Conservation (phyloP, 2,113 vertebrate genomes). For the Cololabis saira region DNA sequence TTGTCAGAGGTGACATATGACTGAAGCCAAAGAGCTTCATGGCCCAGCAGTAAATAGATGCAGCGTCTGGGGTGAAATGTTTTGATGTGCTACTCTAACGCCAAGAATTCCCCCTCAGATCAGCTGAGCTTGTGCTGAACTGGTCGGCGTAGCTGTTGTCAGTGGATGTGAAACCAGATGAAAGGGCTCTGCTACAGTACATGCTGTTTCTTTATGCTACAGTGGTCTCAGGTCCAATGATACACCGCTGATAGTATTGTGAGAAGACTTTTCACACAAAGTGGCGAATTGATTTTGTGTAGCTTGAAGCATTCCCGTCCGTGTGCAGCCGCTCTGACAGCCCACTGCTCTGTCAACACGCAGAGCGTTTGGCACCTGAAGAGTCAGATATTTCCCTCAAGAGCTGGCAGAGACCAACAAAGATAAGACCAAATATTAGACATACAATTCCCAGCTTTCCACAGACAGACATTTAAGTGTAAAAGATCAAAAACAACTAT, state of each 20-base stretch:
- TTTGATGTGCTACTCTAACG: no score
- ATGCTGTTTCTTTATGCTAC: not conserved
- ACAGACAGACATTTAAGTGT: no score
- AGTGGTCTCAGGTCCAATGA: not conserved
- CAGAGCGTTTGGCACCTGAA: constrained; percentile 3
- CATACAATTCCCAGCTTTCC: no score
- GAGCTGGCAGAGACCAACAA: constrained; percentile 3
- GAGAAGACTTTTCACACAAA: constrained; percentile 12
- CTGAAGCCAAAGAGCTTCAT: no score
- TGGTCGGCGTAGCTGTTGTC: no score
- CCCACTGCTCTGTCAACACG: not conserved
- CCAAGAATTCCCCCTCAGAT: no score
- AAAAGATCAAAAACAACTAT: no score
- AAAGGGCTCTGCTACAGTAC: not conserved
- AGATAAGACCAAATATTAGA: not conserved
- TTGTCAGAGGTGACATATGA: no score
- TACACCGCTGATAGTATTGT: not conserved
- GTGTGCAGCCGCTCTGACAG: not conserved
- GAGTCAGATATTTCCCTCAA: constrained; percentile 14
- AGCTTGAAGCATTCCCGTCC: not conserved
- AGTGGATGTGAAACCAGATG: not conserved
- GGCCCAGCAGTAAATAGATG: no score
- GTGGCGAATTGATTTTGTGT: constrained; percentile 6
- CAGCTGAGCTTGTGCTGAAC: no score
- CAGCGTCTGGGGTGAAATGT: no score